These are phyloP conservation scores for Pomacea maculata DNA, from an alignment of 1,140 invertebrate species.

Conservation along the genomic window DNA sequence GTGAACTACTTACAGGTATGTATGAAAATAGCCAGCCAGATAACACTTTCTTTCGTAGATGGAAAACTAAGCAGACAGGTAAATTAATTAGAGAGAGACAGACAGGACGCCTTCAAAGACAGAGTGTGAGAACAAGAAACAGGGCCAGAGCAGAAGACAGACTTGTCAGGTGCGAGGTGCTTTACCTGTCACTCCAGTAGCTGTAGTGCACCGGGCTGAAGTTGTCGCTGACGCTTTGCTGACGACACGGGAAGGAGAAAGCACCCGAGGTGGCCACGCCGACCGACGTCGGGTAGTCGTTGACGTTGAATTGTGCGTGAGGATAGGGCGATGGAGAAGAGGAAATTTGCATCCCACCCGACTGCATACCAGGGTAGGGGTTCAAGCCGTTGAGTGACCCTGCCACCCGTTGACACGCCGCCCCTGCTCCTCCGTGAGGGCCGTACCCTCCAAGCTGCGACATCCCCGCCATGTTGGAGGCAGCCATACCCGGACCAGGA, in stretches of 20 bases:
- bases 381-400: conserved; percentile 45
- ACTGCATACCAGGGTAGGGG: conserved; percentile 33
- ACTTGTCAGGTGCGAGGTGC: background rate
- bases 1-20: no score
- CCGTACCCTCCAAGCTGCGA: conserved; percentile 50
- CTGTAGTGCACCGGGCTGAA: conserved; percentile 50
- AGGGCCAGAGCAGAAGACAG: background rate
- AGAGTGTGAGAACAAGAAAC: background rate
- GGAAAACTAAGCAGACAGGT: no score
- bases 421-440: conserved; percentile 46
- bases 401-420: conserved; percentile 51
- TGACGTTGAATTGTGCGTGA: conserved; percentile 53
- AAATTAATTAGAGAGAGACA: background rate
- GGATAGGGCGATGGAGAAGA: conserved; percentile 42
- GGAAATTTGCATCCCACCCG: conserved; percentile 48
- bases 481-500: conserved; percentile 22
- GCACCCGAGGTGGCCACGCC: conserved; percentile 24
- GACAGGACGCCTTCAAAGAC: background rate
- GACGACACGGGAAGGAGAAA: conserved; percentile 54
- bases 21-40: no score
- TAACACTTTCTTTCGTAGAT: no score
- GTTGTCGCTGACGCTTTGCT: conserved; percentile 51
- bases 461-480: conserved; percentile 32
- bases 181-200: conserved; percentile 59
- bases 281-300: conserved; percentile 40